Percentiles rank a stretch among this genome's conserved stretches.
Conservation (phyloP, 2,888 invertebrate genomes). For the Petrophora chlorosata region DNA sequence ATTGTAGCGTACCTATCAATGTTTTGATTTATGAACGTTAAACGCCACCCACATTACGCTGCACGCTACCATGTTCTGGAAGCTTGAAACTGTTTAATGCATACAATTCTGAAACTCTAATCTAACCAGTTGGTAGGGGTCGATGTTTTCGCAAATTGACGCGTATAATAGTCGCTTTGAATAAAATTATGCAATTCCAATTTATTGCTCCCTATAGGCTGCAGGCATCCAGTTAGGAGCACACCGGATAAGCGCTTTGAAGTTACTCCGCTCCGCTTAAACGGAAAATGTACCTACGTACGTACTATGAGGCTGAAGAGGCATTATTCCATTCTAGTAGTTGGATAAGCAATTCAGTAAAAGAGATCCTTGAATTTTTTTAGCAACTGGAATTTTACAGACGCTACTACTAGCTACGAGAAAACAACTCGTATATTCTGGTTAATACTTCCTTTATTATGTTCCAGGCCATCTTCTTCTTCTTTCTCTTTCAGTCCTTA, state of each 20-base stretch:
- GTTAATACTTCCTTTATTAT: too few species aligned
- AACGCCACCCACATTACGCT: background rate
- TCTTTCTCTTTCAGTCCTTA: too few species aligned
- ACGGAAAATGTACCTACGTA: background rate
- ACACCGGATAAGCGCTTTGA: conserved; percentile 8
- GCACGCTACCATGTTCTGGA: background rate
- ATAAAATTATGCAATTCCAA: too few species aligned
- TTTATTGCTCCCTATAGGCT: too few species aligned
- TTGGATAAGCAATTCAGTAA: background rate
- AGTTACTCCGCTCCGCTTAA: conserved; percentile 7
- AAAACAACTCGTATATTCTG: too few species aligned
- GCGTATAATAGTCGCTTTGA: too few species aligned
- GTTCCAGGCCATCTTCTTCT: too few species aligned
- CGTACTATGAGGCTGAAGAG: background rate
- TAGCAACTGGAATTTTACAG: too few species aligned
- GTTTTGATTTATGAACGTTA: conserved; percentile 15
- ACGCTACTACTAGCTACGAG: too few species aligned
- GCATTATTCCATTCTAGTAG: background rate
- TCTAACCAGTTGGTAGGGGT: background rate
- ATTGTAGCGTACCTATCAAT: background rate
- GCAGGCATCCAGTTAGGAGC: conserved; percentile 1
- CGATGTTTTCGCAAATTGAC: too few species aligned
- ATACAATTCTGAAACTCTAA: too few species aligned
- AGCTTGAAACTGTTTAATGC: background rate
- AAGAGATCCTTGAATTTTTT: background rate